phyloP scores from a whole-genome alignment of 2,113 vertebrate species.

The Burhinus oedicnemus region DNA sequence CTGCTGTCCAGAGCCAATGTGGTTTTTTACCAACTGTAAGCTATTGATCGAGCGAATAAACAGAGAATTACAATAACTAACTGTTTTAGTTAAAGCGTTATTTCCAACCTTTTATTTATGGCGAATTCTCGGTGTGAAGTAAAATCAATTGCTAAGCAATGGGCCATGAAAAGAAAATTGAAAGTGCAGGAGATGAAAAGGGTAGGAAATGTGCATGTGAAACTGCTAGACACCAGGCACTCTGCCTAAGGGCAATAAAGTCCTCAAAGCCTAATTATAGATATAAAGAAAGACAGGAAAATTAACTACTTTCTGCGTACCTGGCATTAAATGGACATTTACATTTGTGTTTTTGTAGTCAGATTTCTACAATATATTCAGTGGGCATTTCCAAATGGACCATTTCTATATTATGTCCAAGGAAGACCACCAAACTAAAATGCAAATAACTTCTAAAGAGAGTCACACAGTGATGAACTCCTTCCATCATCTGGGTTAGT shows the following conservation, averaged over 20 bases:
- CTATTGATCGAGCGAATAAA: not conserved
- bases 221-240: not conserved
- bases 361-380: not conserved
- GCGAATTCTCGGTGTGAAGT: not conserved
- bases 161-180: not conserved
- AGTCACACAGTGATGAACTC: not conserved
- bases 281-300: not conserved
- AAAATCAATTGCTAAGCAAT: conserved; percentile 55
- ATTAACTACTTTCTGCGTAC: not conserved
- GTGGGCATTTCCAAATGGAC: not conserved
- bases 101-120: not conserved
- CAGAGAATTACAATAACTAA: not conserved
- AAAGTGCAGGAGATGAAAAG: not conserved
- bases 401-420: not conserved
- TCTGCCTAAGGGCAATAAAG: not conserved
- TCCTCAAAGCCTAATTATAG: not conserved
- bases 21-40: not conserved
- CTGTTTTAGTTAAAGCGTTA: conserved; percentile 3
- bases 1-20: not conserved
- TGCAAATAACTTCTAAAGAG: not conserved
- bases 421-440: not conserved
- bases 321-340: not conserved
- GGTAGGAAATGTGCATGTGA: not conserved
- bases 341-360: not conserved
- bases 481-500: not conserved